phyloP scores from a whole-genome alignment of 2,797 vertebrate species.

The Eulemur albifrons region DNA sequence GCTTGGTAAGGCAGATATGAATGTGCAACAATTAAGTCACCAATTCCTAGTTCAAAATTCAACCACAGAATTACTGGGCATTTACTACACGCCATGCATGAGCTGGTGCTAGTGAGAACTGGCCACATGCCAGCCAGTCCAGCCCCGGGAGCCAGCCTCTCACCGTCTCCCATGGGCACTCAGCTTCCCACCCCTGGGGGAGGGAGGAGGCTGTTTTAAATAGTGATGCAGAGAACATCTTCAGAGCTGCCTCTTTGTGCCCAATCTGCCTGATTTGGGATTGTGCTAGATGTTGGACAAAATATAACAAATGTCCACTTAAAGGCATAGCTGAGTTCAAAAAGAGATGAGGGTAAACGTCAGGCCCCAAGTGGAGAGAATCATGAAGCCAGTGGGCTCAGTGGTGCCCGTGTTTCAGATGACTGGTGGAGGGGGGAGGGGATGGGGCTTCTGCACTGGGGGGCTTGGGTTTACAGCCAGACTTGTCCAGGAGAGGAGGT shows the following conservation, averaged over 20 bases:
- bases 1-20: background rate
- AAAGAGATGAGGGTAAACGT: background rate
- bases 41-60: background rate
- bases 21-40: background rate
- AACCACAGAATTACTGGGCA: background rate
- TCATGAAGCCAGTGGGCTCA: background rate
- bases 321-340: background rate
- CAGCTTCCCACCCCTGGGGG: background rate
- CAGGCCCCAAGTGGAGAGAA: background rate
- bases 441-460: too few relatives aligned
- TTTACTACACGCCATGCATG: too few relatives aligned
- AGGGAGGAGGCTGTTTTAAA: background rate
- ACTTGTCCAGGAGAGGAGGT: background rate
- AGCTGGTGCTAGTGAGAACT: background rate
- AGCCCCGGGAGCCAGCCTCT: background rate
- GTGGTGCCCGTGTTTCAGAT: background rate
- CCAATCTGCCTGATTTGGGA: background rate
- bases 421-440: too few relatives aligned
- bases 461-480: background rate
- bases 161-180: background rate
- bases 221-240: background rate
- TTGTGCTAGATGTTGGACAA: background rate
- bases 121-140: background rate
- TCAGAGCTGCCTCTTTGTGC: background rate
- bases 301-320: background rate